phyloP scores from a whole-genome alignment of 2,888 invertebrate genomes.

The Metopia argyrocephala region DNA sequence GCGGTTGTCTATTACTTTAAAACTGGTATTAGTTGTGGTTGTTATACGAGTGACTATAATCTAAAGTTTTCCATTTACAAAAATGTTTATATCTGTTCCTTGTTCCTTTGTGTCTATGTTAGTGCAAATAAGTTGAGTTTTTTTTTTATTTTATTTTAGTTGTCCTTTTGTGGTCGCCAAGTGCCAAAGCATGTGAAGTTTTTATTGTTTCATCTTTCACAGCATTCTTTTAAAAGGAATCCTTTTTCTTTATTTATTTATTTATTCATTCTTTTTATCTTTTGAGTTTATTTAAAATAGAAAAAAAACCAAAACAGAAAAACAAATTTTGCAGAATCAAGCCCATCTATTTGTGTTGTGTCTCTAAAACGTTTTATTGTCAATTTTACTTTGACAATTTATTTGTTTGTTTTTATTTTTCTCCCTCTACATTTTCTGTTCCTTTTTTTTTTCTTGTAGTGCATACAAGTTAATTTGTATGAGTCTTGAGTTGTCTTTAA shows the following conservation, averaged over 20 bases:
- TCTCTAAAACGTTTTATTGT: constrained; percentile 25
- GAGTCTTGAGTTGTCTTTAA: too few species aligned
- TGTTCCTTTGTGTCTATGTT: background rate
- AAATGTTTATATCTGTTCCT: background rate
- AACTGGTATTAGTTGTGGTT: background rate
- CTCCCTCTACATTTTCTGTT: background rate
- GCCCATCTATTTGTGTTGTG: constrained; percentile 1
- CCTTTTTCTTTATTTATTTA: background rate
- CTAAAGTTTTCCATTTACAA: background rate
- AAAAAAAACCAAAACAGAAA: background rate
- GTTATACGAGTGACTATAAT: background rate
- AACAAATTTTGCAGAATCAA: constrained; percentile 6
- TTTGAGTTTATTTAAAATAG: background rate
- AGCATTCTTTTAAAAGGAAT: constrained; percentile 19
- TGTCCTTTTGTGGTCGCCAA: constrained; percentile 63
- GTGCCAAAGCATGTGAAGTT: constrained; percentile 57
- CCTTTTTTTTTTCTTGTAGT: constrained; percentile 7
- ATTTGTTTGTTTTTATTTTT: constrained; percentile 7
- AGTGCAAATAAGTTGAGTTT: background rate
- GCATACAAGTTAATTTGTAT: too few species aligned
- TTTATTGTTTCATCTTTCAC: constrained; percentile 5
- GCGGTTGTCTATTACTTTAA: constrained; percentile 10
- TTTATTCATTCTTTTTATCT: constrained; percentile 19
- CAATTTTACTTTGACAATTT: constrained; percentile 32
- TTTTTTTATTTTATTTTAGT: constrained; percentile 16